These are phyloP conservation scores for Chesias legatella DNA, from an alignment of 2,888 invertebrate species.

Conservation along the genomic window DNA sequence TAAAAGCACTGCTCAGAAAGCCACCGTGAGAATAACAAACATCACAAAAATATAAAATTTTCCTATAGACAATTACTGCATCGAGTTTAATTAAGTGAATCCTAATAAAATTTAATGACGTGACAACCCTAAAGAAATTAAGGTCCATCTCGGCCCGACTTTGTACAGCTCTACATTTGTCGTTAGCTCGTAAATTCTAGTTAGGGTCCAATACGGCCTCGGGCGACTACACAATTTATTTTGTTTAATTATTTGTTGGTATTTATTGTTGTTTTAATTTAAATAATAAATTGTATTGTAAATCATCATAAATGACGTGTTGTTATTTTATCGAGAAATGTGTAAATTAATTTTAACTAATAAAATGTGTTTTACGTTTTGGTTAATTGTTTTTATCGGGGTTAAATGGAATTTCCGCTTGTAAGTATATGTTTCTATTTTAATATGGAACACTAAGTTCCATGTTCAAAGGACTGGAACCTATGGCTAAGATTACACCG, in stretches of 20 bases:
- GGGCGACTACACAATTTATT: conserved; percentile 44
- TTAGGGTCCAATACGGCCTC: conserved; percentile 47
- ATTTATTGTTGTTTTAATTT: conserved; percentile 40
- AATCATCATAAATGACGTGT: conserved; percentile 28
- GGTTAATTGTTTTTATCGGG: conserved; percentile 1
- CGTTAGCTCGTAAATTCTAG: conserved; percentile 60
- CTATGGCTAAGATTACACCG: too few species aligned
- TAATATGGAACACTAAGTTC: too few species aligned
- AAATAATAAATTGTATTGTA: conserved; percentile 33
- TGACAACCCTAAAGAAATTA: conserved; percentile 24
- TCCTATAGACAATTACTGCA: conserved; percentile 2
- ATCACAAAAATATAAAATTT: too few species aligned
- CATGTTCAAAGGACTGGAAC: too few species aligned
- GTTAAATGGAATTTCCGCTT: too few species aligned
- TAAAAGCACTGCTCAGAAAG: too few species aligned
- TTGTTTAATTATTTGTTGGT: conserved; percentile 30
- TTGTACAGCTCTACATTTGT: conserved; percentile 41
- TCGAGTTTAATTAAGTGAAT: conserved; percentile 4
- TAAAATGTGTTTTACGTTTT: not conserved
- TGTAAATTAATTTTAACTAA: conserved; percentile 23
- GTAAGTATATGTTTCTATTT: too few species aligned
- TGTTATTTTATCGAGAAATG: conserved; percentile 15
- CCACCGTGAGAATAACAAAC: too few species aligned
- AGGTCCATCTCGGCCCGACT: conserved; percentile 14
- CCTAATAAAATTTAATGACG: conserved; percentile 14